Evolutionary conservation across 2,888 invertebrate species (phyloP), one percentile per base, ranked within the genome.

Genomic region (Exephanes ischioxanthus): DNA sequence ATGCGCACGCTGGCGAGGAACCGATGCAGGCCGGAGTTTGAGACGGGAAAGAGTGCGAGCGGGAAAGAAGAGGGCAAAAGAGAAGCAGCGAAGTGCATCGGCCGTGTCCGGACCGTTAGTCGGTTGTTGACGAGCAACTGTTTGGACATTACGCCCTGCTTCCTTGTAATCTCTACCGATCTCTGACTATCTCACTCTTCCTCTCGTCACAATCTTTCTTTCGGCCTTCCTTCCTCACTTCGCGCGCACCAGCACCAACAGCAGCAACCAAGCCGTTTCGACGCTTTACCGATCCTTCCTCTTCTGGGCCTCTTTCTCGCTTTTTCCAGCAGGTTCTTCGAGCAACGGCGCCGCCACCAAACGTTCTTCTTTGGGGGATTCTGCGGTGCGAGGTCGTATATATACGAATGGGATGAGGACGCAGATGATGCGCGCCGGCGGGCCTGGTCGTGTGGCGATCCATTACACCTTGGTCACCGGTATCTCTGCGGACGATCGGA

Each of bases 91-190:
- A 67, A 41, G 67, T 71, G 71, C 55, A 85, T 78, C 67, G 66
- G 41, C 53, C 70, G 82, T 75, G 63, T 79, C 75, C 78, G 70
- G 87, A 88, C 88, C 90, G 90, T 91, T 91, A 91, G 87, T 87
- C 87, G 86, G 83, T 91, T 90, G 90, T 91, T 91, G 91, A 92
- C 91, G 92, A 92, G 90, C 91, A 91, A 91, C 92, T 91, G 91
- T 93, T 92, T 92, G 89, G 90, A 91, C 92, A 91, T 92, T 89
- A 91, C 92, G 91, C 90, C 89, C 89, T 89, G 90, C 89, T 92
- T 92, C 92, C 87, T 87, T 90, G 89, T 92, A 93, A 93, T 92
- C 92, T 89, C 84, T 70, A 75, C 86, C 86, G 90, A 92, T 92
- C 92, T 92, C 86, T 87, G 80, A 75, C 79, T 68, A 75, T 79